Evolutionary conservation across 1,140 invertebrate genomes (phyloP).

Genomic region (Akabosia matsudoensis): DNA sequence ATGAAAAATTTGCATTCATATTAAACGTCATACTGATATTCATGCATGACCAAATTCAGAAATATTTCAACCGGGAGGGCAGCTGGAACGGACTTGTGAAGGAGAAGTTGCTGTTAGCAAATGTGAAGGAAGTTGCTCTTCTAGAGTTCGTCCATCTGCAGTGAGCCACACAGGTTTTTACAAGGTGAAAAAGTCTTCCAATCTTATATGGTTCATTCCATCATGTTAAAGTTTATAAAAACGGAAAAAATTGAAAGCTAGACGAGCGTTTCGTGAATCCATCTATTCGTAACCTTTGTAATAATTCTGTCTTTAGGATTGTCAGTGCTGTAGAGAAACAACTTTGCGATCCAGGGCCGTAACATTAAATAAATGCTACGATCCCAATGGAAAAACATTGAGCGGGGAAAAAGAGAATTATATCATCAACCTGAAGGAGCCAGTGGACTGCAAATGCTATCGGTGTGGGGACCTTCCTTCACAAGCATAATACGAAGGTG

Average conservation of each 20-base stretch:
- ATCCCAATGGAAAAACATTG: constrained; percentile 75
- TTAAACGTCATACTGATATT: constrained; percentile 30
- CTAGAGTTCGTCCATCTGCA: constrained; percentile 84
- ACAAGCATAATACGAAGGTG: no score
- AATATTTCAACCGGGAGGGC: constrained; percentile 77
- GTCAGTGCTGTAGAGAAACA: constrained; percentile 84
- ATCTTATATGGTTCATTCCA: no score
- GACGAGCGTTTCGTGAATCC: constrained; percentile 50
- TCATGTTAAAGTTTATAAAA: no score
- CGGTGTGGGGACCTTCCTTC: constrained; percentile 65
- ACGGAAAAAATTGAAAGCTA: constrained; percentile 53
- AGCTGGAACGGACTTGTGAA: constrained; percentile 76
- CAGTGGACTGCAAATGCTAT: constrained; percentile 81
- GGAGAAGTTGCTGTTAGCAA: constrained; percentile 70
- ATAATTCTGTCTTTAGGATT: constrained; percentile 63
- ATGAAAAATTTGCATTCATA: not conserved
- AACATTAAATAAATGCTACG: constrained; percentile 78
- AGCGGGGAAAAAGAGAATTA: constrained; percentile 62
- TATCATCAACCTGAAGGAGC: constrained; percentile 77
- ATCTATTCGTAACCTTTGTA: not conserved
- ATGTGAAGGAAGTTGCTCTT: constrained; percentile 83
- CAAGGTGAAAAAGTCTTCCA: constrained; percentile 72
- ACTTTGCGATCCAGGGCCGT: constrained; percentile 73
- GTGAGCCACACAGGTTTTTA: constrained; percentile 80
- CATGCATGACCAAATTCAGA: constrained; percentile 59